Conservation (phyloP, 2,113 vertebrate genomes). For the Tautogolabrus adspersus region DNA sequence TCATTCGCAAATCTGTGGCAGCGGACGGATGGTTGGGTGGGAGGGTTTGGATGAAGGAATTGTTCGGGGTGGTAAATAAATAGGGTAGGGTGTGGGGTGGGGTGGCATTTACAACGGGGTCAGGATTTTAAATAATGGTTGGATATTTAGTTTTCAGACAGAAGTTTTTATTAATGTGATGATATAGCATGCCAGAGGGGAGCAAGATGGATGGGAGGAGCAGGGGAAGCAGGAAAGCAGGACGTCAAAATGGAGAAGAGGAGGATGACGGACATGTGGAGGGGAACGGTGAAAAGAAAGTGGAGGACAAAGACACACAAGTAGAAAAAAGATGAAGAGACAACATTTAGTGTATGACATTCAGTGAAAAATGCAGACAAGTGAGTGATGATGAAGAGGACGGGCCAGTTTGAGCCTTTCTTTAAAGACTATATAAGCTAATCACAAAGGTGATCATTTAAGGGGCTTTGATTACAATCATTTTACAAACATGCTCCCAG, state of each 20-base stretch:
- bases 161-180: not conserved
- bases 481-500: no score
- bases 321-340: constrained; percentile 42
- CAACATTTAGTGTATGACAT: constrained; percentile 58
- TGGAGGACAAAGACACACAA: constrained; percentile 53
- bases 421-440: not conserved
- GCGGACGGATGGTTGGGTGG: constrained; percentile 19
- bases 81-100: not conserved
- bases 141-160: constrained; percentile 10
- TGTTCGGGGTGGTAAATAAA: not conserved
- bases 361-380: constrained; percentile 54
- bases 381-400: constrained; percentile 38
- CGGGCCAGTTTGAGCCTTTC: not conserved
- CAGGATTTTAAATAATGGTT: constrained; percentile 9
- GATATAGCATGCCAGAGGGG: constrained; percentile 5
- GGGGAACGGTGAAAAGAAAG: constrained; percentile 31
- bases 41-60: not conserved
- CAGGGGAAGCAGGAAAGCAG: constrained; percentile 25
- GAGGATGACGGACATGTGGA: constrained; percentile 23
- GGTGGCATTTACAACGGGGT: constrained; percentile 1
- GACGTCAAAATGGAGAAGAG: constrained; percentile 33
- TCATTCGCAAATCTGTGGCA: constrained; percentile 80
- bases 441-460: not conserved
- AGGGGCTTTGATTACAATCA: no score
- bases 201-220: constrained; percentile 22